Evolutionary conservation across 2,113 vertebrate genomes (phyloP).

Genomic region (Larimichthys crocea): DNA sequence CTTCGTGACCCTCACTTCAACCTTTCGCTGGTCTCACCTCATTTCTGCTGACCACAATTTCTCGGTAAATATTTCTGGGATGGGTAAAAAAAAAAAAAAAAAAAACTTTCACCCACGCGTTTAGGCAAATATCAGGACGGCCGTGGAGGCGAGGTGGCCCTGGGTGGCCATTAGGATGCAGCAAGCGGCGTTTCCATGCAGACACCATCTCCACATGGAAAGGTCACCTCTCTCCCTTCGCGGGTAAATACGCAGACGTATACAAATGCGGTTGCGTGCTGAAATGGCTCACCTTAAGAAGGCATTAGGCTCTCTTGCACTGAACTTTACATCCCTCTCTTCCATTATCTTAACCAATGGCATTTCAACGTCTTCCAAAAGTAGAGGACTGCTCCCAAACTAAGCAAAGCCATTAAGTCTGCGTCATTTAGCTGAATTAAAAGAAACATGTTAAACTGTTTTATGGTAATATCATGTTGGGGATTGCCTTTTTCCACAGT

Average conservation of each 20-base stretch:
- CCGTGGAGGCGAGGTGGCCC: conserved; percentile 79
- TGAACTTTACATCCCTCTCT: conserved; percentile 79
- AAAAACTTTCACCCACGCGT: conserved; percentile 73
- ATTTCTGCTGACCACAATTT: conserved; percentile 68
- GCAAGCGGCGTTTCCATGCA: conserved; percentile 78
- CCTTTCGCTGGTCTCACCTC: conserved; percentile 2
- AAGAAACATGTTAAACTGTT: background rate
- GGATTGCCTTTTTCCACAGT: background rate
- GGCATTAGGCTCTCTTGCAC: conserved; percentile 80
- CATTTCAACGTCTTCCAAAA: conserved; percentile 74
- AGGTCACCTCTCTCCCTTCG: conserved; percentile 85
- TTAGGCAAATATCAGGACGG: conserved; percentile 87
- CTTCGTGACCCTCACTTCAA: background rate
- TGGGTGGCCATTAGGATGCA: conserved; percentile 87
- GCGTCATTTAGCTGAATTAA: conserved; percentile 12
- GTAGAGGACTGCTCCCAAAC: conserved; percentile 60
- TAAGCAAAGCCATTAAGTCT: conserved; percentile 46
- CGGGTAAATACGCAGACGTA: conserved; percentile 86
- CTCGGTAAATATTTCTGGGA: conserved; percentile 80
- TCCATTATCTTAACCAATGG: conserved; percentile 78
- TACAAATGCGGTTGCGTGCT: conserved; percentile 82
- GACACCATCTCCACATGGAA: conserved; percentile 84
- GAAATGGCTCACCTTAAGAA: conserved; percentile 86
- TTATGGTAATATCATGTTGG: conserved; percentile 7
- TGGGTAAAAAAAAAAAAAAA: conserved; percentile 35